Evolutionary conservation across 1,140 invertebrate species (phyloP), one percentile per base, ranked within the genome.

Genomic region (Rhyacophila brunnea): DNA sequence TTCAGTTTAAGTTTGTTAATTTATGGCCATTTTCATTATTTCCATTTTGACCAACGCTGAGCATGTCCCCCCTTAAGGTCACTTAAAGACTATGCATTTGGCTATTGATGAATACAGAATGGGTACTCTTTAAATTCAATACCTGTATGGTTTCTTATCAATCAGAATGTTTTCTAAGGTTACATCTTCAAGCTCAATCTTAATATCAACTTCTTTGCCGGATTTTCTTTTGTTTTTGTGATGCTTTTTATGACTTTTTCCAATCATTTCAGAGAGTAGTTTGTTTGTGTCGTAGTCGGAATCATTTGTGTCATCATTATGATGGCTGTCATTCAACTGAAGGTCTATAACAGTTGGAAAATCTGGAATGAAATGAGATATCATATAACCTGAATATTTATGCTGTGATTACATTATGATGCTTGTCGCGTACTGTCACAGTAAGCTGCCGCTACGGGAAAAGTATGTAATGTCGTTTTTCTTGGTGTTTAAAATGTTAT

Each of bases 261-360:
- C 38, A 20, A 62, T 46, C 38, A 47, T 47, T 20, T 60, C 58
- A 2, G 40, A 36, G 10, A 50, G 23, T 46, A 56, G n/a, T 9
- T 45, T 52, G 15, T 57, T 35, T 1, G 54, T 48, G 34, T 51
- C 59, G 45, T 46, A 45, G 20, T 62, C 60, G 20, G 53, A 62
- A 57, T 52, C 34, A 32, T n/a, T 19, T 32, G 44, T 40, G n/a
- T 57, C 43, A 6, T 36, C 20, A 28, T 36, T 48, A 17, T 56
- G 45, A 6, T 54, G 58, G 19, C 48, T 47, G 11, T 43, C 34
- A n/a, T 52, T 56, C n/a, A 61, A 34, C 7, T 53, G 32, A 53
- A 58, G 36, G 6, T 7, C 46, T 14, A 58, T 58, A 15, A 44
- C 36, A n/a, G 35, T 40, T 6, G 56, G 50, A 6, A 62, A 44